Percentiles rank a stretch among this genome's conserved stretches.
phyloP scores from a whole-genome alignment of 2,888 invertebrate genomes.

The Biston stratarius region DNA sequence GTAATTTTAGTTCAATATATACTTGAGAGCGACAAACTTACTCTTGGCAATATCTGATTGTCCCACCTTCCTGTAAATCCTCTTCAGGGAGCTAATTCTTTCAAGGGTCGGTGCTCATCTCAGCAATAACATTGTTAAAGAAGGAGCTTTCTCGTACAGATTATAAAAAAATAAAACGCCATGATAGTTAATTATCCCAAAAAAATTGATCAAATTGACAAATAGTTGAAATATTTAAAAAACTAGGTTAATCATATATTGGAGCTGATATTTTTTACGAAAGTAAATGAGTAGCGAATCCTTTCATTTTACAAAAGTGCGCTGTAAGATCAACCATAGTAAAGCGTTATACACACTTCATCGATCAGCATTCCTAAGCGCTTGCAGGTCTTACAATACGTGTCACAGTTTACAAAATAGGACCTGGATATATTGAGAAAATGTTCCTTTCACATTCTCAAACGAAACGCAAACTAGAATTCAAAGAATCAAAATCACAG shows the following conservation, averaged over 20 bases:
- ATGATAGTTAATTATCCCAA: too few relatives aligned
- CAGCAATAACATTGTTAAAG: too few relatives aligned
- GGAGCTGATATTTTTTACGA: too few relatives aligned
- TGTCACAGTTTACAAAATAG: background rate
- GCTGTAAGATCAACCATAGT: too few relatives aligned
- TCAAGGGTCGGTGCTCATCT: too few relatives aligned
- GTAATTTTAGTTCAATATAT: background rate
- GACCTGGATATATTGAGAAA: background rate
- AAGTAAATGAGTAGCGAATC: too few relatives aligned
- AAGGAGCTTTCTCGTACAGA: too few relatives aligned
- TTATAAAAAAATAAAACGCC: too few relatives aligned
- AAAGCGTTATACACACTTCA: background rate
- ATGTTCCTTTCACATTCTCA: conserved; percentile 15
- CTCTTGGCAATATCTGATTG: conserved; percentile 1
- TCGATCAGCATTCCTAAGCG: conserved; percentile 7
- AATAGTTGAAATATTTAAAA: too few relatives aligned
- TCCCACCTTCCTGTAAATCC: conserved; percentile 1
- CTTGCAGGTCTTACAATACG: conserved; percentile 15
- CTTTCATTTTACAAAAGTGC: too few relatives aligned
- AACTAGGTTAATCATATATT: too few relatives aligned
- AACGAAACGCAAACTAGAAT: background rate
- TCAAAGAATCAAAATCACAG: background rate
- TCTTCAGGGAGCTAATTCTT: background rate
- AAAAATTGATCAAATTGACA: too few relatives aligned
- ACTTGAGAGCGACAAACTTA: conserved; percentile 8